Evolutionary conservation across 2,888 invertebrate genomes (phyloP).

Genomic region (Metopia argyrocephala): DNA sequence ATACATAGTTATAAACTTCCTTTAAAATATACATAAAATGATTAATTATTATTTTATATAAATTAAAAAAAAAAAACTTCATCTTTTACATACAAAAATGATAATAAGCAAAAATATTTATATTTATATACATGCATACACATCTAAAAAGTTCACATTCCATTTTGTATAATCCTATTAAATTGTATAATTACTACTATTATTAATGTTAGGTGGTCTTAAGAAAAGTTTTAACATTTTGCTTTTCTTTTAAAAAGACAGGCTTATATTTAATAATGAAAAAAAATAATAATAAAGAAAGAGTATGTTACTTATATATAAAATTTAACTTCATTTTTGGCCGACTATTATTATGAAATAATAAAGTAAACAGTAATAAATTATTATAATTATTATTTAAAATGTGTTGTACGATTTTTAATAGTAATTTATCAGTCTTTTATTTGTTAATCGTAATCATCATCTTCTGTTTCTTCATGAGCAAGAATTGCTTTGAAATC

Average conservation of each 20-base stretch:
- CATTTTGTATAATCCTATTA: conserved; percentile 16
- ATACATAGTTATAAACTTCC: neutral
- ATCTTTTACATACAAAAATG: no score
- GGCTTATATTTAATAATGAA: conserved; percentile 34
- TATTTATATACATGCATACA: no score
- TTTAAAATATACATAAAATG: neutral
- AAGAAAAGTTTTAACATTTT: neutral
- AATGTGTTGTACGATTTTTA: neutral
- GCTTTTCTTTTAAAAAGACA: neutral
- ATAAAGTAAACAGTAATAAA: conserved; percentile 2
- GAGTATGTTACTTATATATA: conserved; percentile 21
- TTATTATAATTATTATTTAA: conserved; percentile 8
- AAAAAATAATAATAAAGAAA: no score
- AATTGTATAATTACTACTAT: conserved; percentile 9
- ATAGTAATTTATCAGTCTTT: conserved; percentile 32
- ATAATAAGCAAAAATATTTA: no score
- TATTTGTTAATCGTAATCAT: conserved; percentile 5
- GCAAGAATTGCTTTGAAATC: neutral
- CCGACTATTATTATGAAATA: conserved; percentile 46
- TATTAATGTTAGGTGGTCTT: neutral
- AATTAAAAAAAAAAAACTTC: no score
- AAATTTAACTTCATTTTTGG: conserved; percentile 24
- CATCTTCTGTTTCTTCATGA: conserved; percentile 21
- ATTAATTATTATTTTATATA: conserved; percentile 17
- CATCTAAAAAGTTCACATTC: conserved; percentile 44